These are phyloP conservation scores for Aethes cnicana DNA, from an alignment of 2,888 invertebrate genomes.

Conservation along the genomic window DNA sequence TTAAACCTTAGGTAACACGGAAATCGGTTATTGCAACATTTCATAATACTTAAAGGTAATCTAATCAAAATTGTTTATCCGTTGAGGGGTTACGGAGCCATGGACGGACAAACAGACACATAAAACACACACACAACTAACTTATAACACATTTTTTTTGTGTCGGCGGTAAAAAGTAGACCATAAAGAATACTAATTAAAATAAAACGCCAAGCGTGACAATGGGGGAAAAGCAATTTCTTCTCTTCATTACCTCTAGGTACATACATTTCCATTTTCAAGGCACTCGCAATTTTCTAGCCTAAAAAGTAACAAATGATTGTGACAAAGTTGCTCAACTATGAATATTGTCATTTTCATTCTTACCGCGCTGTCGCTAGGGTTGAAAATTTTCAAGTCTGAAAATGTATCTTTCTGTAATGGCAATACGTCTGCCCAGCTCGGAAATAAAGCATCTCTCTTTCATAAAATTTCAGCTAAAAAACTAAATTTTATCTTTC, in stretches of 20 bases:
- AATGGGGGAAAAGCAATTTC: conserved; percentile 32
- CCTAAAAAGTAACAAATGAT: conserved; percentile 51
- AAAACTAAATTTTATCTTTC: too few species aligned
- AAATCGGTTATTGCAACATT: too few species aligned
- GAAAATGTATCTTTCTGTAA: too few species aligned
- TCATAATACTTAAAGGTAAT: too few species aligned
- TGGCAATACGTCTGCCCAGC: too few species aligned
- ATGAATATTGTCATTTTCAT: neutral
- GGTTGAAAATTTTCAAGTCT: conserved; percentile 15
- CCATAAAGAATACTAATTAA: conserved; percentile 5
- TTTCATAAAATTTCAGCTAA: too few species aligned
- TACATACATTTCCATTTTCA: conserved; percentile 46
- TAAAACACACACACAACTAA: too few species aligned
- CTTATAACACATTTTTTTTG: neutral
- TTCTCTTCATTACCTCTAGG: conserved; percentile 47
- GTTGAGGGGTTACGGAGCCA: too few species aligned
- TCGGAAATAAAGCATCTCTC: too few species aligned
- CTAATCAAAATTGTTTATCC: too few species aligned
- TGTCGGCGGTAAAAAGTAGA: neutral
- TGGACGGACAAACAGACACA: too few species aligned
- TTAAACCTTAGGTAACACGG: too few species aligned
- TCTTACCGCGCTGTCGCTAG: neutral
- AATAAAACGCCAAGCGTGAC: conserved; percentile 16
- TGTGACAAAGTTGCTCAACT: conserved; percentile 41
- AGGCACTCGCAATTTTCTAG: conserved; percentile 53